Evolutionary conservation across 2,113 vertebrate genomes (phyloP), one percentile per base, ranked within the genome.

Genomic region (Zingel zingel): DNA sequence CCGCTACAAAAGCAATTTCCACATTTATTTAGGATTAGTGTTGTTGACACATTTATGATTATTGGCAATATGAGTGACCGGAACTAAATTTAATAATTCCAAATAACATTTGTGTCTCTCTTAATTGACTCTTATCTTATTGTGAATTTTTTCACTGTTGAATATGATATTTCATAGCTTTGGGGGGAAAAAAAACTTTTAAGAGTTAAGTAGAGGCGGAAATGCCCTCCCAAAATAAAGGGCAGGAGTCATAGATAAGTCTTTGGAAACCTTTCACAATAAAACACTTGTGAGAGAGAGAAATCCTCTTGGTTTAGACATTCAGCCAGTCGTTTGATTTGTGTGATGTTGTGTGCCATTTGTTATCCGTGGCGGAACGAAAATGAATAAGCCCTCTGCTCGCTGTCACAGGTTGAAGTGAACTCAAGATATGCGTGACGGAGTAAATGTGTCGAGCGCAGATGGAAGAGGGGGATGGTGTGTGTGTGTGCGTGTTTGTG

Each of bases 391-490:
- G 63, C 62, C 66, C 77, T 56, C 58, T 33, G 73, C 90, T 72
- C 66, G 2, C 89, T 86, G 86, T 89, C 85, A 89, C 85, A 79
- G 88, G 90, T 81, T 81, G 70, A 79, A 86, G 81, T 86, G 83
- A 83, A 86, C 79, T 88, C 83, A 30, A 84, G 87, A 83, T 85
- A 74, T 71, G 86, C 80, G 85, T 92, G 89, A 92, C 88, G 45
- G 82, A 88, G 79, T 84, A 79, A 88, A 90, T 81, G 88, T 87
- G 86, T 79, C 51, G 71, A 48, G 77, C 80, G 75, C 77, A 86
- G 88, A 90, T 88, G 85, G 86, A 81, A 36, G 36, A 43, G 71
- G 16, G 11, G 18, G 51, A 5, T 16, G 62, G 43, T 3, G 70
- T 6, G 75, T 4, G 39, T 2, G 71, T 4, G 48, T 2, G 53